Percentiles rank a stretch among this genome's conserved stretches.
Conservation (phyloP, 2,113 vertebrate species). For the Vombatus ursinus region DNA sequence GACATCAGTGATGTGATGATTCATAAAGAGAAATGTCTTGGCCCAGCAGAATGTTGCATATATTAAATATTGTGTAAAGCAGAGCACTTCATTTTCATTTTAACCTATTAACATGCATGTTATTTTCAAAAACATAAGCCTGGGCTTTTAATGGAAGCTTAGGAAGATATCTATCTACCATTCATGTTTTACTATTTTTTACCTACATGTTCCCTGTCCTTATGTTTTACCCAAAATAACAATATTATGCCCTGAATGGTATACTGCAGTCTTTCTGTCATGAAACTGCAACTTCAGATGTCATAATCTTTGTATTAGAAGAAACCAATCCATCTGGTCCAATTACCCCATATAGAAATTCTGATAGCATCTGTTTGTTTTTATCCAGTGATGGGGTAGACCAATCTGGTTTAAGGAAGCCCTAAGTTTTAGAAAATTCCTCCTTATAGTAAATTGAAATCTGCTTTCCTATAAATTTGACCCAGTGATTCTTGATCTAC, state of each 20-base stretch:
- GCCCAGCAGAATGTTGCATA: background rate
- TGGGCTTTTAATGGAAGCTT: slow-evolving; percentile 1
- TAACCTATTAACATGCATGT: slow-evolving; percentile 30
- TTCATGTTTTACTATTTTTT: background rate
- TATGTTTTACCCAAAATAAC: slow-evolving; percentile 33
- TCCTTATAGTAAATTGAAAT: background rate
- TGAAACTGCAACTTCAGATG: background rate
- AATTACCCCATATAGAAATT: background rate
- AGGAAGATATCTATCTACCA: background rate
- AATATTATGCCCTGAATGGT: background rate
- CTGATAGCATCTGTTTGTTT: background rate
- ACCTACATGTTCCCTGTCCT: background rate
- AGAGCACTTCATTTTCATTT: slow-evolving; percentile 48
- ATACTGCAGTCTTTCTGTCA: background rate
- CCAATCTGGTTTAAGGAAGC: background rate
- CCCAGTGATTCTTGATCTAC: background rate
- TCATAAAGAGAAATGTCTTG: slow-evolving; percentile 38
- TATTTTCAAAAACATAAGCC: slow-evolving; percentile 42
- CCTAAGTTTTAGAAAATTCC: background rate
- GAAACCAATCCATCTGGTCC: background rate
- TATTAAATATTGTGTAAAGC: slow-evolving; percentile 26
- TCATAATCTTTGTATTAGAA: background rate
- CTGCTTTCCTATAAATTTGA: background rate
- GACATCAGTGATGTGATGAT: background rate
- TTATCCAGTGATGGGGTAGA: background rate